phyloP scores from a whole-genome alignment of 2,888 invertebrate genomes.

The Buathra laborator region DNA sequence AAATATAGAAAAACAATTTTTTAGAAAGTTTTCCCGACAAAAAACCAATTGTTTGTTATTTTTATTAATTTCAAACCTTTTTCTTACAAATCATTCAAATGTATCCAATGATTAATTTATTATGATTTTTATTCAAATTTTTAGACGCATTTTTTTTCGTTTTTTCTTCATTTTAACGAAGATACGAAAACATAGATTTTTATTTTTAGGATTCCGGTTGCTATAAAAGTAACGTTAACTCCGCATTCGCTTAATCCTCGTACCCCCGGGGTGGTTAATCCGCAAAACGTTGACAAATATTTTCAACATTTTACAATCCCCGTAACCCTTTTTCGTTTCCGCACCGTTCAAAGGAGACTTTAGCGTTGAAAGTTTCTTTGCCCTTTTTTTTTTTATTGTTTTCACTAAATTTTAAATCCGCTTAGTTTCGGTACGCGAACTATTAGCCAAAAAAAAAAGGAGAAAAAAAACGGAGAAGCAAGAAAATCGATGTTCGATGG shows the following conservation, averaged over 20 bases:
- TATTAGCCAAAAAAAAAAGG: constrained; percentile 9
- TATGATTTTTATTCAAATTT: neutral
- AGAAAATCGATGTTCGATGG: constrained; percentile 7
- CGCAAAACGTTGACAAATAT: constrained; percentile 18
- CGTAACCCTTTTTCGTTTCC: constrained; percentile 12
- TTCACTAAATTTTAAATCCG: constrained; percentile 40
- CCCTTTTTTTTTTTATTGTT: constrained; percentile 43
- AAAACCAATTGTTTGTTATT: neutral
- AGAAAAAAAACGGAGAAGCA: neutral
- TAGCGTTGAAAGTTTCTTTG: constrained; percentile 23
- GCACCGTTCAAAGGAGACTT: constrained; percentile 1
- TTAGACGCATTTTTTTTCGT: neutral
- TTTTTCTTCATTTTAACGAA: neutral
- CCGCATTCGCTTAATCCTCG: constrained; percentile 2
- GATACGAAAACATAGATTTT: neutral
- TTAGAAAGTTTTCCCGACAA: neutral
- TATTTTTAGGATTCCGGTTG: neutral
- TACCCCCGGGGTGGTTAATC: constrained; percentile 12
- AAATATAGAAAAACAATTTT: neutral
- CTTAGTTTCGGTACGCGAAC: constrained; percentile 28
- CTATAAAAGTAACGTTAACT: constrained; percentile 38
- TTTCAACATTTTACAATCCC: constrained; percentile 16
- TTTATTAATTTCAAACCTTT: neutral
- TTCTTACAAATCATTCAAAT: neutral
- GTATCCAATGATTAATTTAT: neutral